phyloP scores from a whole-genome alignment of 2,888 invertebrate species.

The Lordiphosa andalusiaca region DNA sequence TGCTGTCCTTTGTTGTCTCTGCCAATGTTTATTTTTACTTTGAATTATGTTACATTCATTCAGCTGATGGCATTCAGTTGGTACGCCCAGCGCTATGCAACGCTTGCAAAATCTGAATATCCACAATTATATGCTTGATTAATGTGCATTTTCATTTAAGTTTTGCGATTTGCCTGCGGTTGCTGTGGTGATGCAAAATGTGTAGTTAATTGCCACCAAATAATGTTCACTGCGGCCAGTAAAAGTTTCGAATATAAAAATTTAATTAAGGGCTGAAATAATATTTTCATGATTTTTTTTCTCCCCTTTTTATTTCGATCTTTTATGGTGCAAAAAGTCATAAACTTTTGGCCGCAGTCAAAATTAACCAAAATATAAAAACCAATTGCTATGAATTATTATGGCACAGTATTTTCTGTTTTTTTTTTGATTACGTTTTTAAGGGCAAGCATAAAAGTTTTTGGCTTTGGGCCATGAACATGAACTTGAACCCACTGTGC shows the following conservation, averaged over 20 bases:
- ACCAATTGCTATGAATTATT: slow-evolving; percentile 9
- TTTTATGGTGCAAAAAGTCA: slow-evolving; percentile 1
- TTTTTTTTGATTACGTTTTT: too few species aligned
- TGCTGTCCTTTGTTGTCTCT: slow-evolving; percentile 26
- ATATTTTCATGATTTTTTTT: not conserved
- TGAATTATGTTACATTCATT: slow-evolving; percentile 59
- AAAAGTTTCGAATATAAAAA: slow-evolving; percentile 23
- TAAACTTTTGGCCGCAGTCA: not conserved
- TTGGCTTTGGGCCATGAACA: slow-evolving; percentile 41
- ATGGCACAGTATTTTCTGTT: not conserved
- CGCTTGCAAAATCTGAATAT: too few species aligned
- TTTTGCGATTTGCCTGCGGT: slow-evolving; percentile 7
- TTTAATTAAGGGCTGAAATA: slow-evolving; percentile 16
- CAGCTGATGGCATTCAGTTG: slow-evolving; percentile 7
- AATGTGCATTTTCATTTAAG: slow-evolving; percentile 18
- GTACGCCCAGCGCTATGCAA: too few species aligned
- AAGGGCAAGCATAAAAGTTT: slow-evolving; percentile 3
- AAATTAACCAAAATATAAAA: not conserved
- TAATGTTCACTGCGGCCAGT: slow-evolving; percentile 17
- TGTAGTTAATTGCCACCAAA: slow-evolving; percentile 16
- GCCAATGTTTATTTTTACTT: slow-evolving; percentile 70
- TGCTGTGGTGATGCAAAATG: slow-evolving; percentile 11
- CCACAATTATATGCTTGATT: slow-evolving; percentile 13
- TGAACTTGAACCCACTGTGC: slow-evolving; percentile 64
- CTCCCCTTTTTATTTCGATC: too few species aligned